Conservation (phyloP, 2,113 vertebrate species). For the Tringa solitaria region DNA sequence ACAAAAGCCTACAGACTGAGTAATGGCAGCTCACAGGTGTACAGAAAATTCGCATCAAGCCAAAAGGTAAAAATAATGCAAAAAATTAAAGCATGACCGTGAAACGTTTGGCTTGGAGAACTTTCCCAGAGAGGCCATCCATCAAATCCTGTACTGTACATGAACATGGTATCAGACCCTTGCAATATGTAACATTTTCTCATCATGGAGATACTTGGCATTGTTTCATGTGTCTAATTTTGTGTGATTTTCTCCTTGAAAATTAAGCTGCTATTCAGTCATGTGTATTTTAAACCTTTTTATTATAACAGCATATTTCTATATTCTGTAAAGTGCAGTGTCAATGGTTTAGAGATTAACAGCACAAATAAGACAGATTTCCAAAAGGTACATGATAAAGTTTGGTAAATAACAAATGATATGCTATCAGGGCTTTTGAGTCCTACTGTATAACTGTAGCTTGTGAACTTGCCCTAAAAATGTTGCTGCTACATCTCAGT, state of each 20-base stretch:
- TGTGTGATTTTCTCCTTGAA: neutral
- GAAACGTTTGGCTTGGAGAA: neutral
- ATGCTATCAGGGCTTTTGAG: neutral
- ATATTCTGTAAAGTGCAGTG: neutral
- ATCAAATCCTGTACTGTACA: constrained; percentile 8
- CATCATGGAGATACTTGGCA: neutral
- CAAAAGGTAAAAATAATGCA: constrained; percentile 31
- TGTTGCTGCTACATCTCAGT: neutral
- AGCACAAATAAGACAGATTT: neutral
- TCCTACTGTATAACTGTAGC: neutral
- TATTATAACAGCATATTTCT: neutral
- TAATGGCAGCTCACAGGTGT: constrained; percentile 4
- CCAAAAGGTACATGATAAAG: neutral
- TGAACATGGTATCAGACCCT: neutral
- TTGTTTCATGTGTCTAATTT: neutral
- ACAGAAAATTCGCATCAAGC: constrained; percentile 20
- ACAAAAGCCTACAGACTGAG: neutral
- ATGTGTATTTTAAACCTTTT: neutral
- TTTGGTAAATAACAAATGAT: neutral
- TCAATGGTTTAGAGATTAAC: neutral
- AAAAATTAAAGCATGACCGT: constrained; percentile 36
- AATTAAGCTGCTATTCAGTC: neutral
- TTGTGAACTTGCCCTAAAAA: neutral
- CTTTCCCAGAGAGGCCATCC: constrained; percentile 12
- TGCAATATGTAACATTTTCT: constrained; percentile 13